Conservation (phyloP, 2,797 vertebrate species). For the Columba guinea region DNA sequence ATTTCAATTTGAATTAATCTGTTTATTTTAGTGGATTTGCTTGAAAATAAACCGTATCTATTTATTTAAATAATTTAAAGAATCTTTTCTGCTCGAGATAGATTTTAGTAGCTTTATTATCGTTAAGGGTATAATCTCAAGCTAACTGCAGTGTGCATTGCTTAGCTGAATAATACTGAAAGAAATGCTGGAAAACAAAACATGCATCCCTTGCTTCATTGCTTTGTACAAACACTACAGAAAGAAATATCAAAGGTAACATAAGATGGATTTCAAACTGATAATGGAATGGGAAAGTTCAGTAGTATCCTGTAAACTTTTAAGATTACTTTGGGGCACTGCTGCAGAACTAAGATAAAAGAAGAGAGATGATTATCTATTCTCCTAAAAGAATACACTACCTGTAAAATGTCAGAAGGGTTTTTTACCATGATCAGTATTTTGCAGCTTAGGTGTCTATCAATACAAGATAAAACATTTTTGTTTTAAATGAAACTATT, state of each 20-base stretch:
- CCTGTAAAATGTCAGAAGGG: neutral
- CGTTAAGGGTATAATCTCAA: neutral
- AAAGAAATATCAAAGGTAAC: conserved; percentile 60
- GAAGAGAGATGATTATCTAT: conserved; percentile 26
- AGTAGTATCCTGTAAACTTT: conserved; percentile 16
- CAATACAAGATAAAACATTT: neutral
- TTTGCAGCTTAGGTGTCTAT: conserved; percentile 23
- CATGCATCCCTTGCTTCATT: neutral
- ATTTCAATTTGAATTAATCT: neutral
- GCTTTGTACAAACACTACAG: neutral
- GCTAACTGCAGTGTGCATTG: neutral
- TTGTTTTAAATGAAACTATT: neutral
- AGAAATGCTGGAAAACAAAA: neutral
- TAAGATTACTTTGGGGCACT: conserved; percentile 48
- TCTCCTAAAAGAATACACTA: neutral
- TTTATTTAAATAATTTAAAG: neutral
- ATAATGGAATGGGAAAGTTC: conserved; percentile 22
- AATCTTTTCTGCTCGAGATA: neutral
- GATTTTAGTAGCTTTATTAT: neutral
- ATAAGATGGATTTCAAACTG: neutral
- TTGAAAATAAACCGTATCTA: neutral
- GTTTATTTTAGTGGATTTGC: neutral
- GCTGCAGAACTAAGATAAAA: conserved; percentile 57
- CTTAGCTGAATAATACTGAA: neutral
- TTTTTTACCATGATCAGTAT: neutral